Base-by-base conservation (phyloP, 1,140 invertebrate species). In the Oscheius sp. region DNA sequence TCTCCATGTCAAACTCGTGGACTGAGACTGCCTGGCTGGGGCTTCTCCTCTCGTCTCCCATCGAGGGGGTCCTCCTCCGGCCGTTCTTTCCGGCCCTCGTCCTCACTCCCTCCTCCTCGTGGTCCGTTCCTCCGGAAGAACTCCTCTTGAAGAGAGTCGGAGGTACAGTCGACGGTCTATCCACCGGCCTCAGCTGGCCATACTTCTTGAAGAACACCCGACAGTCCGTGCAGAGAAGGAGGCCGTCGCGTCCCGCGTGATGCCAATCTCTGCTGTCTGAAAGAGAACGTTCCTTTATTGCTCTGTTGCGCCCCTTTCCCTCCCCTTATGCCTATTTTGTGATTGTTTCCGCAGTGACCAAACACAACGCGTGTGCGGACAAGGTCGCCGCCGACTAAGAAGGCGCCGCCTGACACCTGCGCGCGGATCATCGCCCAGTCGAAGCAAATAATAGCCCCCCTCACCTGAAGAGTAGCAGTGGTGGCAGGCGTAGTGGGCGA, bases 191-290 rank as follows among this genome's bases (percentile, higher is more conserved):
- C 72, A 91, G 82, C 81, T 93, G 91, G 70, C 91, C 92, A 79
- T 91, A 91, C 82, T 92, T 92, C 84, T 93, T 92, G 80, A 90
- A 90, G 84, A 91, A 90, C 28, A 90, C 85, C 36, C 91, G 88
- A 86, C 92, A 94, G 82, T 93, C 91, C 77, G 89, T 89, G 85
- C 92, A 94, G 31, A 93, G 86, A 3, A 93, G 85, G 46, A 78
- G 62, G 62, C 90, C 88, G 74, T 92, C 91, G 80, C 91, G 92
- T 18, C 91, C 91, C 26, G 89, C 89, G 80, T 91, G 88, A 84
- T 91, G 91, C 90, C 90, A 91, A 81, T 91, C 90, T 83, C 88
- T 87, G 23, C 89, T 90, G 79, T 86, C 89, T 90, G 80, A 36
- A 85, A 85, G 66, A 18, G 58, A 4, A 67, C 52, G 15, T 10